These are phyloP conservation scores for Antrozous pallidus DNA, from an alignment of 2,797 vertebrate genomes.

Conservation along the genomic window DNA sequence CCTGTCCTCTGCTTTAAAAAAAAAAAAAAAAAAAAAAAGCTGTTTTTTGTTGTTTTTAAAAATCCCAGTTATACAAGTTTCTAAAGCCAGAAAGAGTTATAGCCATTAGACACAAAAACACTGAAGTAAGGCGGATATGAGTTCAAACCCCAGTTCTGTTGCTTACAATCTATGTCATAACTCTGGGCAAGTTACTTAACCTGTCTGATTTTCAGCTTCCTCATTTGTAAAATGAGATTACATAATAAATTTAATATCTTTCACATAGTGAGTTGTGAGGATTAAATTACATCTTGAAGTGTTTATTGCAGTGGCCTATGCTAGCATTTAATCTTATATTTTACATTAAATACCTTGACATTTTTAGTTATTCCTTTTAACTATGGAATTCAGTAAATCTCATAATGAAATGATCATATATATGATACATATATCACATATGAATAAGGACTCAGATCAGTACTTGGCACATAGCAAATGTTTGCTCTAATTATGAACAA, in stretches of 20 bases:
- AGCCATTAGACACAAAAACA: not conserved
- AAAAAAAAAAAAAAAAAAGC: no score
- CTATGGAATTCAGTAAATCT: not conserved
- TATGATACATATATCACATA: not conserved
- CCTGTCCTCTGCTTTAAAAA: not conserved
- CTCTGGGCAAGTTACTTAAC: conserved; percentile 6
- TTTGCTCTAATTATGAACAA: not conserved
- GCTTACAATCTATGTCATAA: not conserved
- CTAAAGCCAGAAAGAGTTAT: conserved; percentile 20
- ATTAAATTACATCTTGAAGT: conserved; percentile 37
- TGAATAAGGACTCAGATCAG: not conserved
- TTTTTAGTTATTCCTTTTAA: not conserved
- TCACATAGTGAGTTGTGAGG: not conserved
- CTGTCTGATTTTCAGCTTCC: conserved; percentile 24
- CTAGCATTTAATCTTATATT: not conserved
- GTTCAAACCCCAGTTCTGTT: not conserved
- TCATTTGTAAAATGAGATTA: conserved; percentile 30
- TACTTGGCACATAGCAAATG: not conserved
- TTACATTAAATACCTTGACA: not conserved
- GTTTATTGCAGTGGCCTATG: not conserved
- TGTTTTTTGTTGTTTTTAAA: not conserved
- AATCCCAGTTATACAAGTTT: not conserved
- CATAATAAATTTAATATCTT: conserved; percentile 6
- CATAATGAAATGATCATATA: not conserved
- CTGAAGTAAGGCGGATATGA: not conserved